Evolutionary conservation across 1,140 invertebrate species (phyloP).

Genomic region (Pseudomyrmex gracilis): DNA sequence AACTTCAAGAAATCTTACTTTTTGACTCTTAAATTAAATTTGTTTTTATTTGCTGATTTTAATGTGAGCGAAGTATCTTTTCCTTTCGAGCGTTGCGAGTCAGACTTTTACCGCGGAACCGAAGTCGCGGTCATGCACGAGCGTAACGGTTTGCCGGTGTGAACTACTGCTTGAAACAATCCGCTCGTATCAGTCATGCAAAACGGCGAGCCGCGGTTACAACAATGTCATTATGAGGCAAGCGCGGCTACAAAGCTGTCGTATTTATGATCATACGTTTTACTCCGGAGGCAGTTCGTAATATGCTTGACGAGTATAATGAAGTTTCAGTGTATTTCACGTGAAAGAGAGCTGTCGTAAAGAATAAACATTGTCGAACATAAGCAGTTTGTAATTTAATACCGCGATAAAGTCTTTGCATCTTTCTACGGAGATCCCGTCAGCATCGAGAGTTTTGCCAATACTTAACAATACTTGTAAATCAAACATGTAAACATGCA

Average conservation of each 20-base stretch:
- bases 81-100: not conserved
- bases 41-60: not conserved
- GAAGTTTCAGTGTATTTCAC: not conserved
- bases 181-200: constrained; percentile 44
- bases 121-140: constrained; percentile 30
- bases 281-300: constrained; percentile 25
- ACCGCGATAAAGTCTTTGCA: constrained; percentile 10
- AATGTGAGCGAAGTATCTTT: not conserved
- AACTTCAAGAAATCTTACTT: no score
- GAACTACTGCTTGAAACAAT: constrained; percentile 50
- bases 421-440: not conserved
- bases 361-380: constrained; percentile 23
- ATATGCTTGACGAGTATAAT: constrained; percentile 11
- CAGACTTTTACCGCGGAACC: constrained; percentile 15
- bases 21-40: not conserved
- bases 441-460: not conserved
- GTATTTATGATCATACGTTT: constrained; percentile 43
- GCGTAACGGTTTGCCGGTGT: constrained; percentile 50
- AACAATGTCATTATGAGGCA: constrained; percentile 44
- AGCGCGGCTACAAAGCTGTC: constrained; percentile 38
- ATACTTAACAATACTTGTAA: not conserved
- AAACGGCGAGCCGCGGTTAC: constrained; percentile 32
- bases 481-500: no score
- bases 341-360: not conserved
- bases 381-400: constrained; percentile 37